Evolutionary conservation across 2,888 invertebrate species (phyloP), one percentile per base, ranked within the genome.

Genomic region (Leptinotarsa juncta): DNA sequence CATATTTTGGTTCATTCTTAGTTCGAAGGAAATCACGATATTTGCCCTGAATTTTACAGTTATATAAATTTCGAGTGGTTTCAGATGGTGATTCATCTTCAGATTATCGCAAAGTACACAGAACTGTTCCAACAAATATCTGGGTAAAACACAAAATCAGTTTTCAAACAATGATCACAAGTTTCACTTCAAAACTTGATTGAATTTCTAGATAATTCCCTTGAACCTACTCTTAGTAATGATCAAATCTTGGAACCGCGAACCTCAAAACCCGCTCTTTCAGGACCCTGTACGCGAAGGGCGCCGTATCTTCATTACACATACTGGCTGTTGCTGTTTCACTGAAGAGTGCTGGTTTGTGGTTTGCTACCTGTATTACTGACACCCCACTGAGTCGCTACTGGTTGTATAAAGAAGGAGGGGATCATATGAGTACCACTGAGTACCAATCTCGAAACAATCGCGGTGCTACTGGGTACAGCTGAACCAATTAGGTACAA

Each of bases 381-480:
- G 80, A 78, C 77, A 79, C 78, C 80, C 80, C 78, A 78, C 78
- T 75, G 79, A 66, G 70, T 77, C 72, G 81, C 82, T 82, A 82
- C 82, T 82, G 82, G 82, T 82, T 80, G 81, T 76, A 77, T 60
- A 66, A 66, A 67, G 67, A 10, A 51, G 72, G 77, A 74, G 77
- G 77, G 78, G 77, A 62, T 74, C 73, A 74, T 74, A 69, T 75
- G 74, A 71, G 77, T 78, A 71, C 72, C 75, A 72, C 62, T n/a
- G 62, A 62, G 62, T 62, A 62, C 62, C 62, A 62, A 76, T 74
- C 76, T 73, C 72, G 67, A 70, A 67, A 78, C 76, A 78, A 77
- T 78, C 75, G 77, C 75, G 48, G 68, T 75, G 81, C 82, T 82
- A 82, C 82, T 81, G 82, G 81, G 80, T 81, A 82, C 77, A 77